Evolutionary conservation across 2,888 invertebrate species (phyloP).

Genomic region (Empis livida): DNA sequence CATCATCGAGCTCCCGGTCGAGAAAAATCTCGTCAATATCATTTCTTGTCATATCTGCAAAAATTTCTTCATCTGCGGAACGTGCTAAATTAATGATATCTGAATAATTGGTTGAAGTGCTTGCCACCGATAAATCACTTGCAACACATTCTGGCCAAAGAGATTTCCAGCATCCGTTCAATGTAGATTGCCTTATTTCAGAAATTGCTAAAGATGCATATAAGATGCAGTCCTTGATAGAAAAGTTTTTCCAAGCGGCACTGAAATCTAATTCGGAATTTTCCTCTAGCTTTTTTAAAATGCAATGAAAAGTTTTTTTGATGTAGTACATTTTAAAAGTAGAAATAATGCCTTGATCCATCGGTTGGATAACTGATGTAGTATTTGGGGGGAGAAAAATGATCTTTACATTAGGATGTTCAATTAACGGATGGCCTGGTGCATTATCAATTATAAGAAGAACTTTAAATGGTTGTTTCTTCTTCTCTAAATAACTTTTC

Average conservation of each 20-base stretch:
- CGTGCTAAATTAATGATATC: constrained; percentile 16
- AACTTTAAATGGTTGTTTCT: too few species aligned
- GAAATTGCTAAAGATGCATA: constrained; percentile 11
- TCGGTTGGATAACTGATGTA: constrained; percentile 18
- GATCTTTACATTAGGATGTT: constrained; percentile 13
- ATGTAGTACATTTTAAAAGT: constrained; percentile 20
- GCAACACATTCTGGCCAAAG: constrained; percentile 18
- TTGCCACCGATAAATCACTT: constrained; percentile 14
- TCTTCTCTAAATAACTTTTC: too few species aligned
- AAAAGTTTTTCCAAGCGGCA: constrained; percentile 17
- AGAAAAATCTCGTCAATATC: background rate
- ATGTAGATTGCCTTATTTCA: constrained; percentile 14
- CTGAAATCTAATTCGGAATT: background rate
- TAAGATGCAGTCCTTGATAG: constrained; percentile 16
- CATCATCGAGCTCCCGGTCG: background rate
- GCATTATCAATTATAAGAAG: too few species aligned
- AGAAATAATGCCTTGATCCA: constrained; percentile 20
- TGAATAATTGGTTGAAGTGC: constrained; percentile 14
- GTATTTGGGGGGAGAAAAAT: constrained; percentile 18
- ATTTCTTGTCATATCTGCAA: background rate
- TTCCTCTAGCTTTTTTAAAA: constrained; percentile 10
- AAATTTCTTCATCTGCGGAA: background rate
- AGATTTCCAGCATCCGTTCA: constrained; percentile 17
- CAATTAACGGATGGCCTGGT: constrained; percentile 15
- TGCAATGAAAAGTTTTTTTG: constrained; percentile 11